Evolutionary conservation across 2,888 invertebrate genomes (phyloP).

Genomic region (Meta bourneti): DNA sequence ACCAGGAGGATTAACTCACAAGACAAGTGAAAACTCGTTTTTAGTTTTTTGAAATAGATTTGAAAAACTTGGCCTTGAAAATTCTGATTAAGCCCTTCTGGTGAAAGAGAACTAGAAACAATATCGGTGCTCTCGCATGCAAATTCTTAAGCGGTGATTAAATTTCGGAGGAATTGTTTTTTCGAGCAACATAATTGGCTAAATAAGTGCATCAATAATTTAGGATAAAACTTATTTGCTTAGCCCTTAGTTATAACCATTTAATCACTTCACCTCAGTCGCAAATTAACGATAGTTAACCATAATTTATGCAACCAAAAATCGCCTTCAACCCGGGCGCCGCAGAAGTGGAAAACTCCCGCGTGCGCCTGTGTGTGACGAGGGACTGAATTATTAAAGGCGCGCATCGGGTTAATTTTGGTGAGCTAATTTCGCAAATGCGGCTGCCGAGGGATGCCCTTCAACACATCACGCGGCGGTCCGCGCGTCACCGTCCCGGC

Average conservation of each 20-base stretch:
- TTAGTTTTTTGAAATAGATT: too few species aligned
- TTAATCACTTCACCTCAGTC: neutral
- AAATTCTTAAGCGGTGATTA: too few species aligned
- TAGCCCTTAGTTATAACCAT: neutral
- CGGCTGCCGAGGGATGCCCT: slow-evolving; percentile 34
- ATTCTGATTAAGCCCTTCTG: too few species aligned
- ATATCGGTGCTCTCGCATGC: too few species aligned
- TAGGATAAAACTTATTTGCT: neutral
- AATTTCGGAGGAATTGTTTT: too few species aligned
- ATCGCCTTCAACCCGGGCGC: neutral
- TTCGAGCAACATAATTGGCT: too few species aligned
- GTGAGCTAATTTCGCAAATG: slow-evolving; percentile 54
- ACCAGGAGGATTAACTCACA: too few species aligned
- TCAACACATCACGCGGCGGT: slow-evolving; percentile 45
- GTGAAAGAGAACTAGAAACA: too few species aligned
- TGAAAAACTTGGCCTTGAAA: too few species aligned
- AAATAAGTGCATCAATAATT: neutral
- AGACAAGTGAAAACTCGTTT: too few species aligned
- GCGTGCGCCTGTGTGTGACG: neutral
- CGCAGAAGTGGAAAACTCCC: too few species aligned
- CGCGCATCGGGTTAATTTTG: slow-evolving; percentile 46
- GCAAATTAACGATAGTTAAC: neutral
- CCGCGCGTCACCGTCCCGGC: neutral
- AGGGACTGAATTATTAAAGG: slow-evolving; percentile 45
- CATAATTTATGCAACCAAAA: neutral